Conservation (phyloP, 2,888 invertebrate species). For the Spatulosminthurus flaviceps region DNA sequence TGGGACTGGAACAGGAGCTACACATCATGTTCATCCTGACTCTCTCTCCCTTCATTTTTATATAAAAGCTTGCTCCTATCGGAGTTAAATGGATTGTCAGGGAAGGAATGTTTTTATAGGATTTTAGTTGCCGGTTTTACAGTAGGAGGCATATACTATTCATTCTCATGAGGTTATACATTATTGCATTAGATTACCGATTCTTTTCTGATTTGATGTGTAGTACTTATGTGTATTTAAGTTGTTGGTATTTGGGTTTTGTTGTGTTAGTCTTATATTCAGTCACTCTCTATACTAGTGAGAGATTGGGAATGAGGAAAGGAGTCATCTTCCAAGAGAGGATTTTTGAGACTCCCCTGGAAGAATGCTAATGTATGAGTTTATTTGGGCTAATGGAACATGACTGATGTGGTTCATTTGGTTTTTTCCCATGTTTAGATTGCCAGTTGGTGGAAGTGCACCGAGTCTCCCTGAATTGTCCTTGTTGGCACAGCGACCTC, state of each 20-base stretch:
- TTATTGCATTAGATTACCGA: background rate
- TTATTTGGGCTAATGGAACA: slow-evolving; percentile 46
- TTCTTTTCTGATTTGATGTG: background rate
- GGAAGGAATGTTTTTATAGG: slow-evolving; percentile 46
- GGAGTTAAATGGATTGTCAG: slow-evolving; percentile 48
- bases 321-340: background rate
- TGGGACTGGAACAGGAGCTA: slow-evolving; percentile 51
- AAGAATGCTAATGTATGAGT: slow-evolving; percentile 37
- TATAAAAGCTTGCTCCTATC: slow-evolving; percentile 24
- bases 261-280: no score
- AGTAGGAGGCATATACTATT: slow-evolving; percentile 23
- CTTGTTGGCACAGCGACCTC: slow-evolving; percentile 59
- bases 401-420: slow-evolving; percentile 47
- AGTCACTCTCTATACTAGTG: no score
- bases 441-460: slow-evolving; percentile 61
- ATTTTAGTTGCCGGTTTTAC: background rate
- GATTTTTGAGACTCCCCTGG: slow-evolving; percentile 39
- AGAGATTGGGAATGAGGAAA: background rate
- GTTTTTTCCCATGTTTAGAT: slow-evolving; percentile 49
- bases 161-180: background rate
- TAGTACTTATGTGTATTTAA: no score
- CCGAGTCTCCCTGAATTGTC: slow-evolving; percentile 60
- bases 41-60: background rate
- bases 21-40: slow-evolving; percentile 40
- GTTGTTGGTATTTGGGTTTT: no score